Conservation (phyloP, 2,888 invertebrate species). For the Lycocerus yunnanus region DNA sequence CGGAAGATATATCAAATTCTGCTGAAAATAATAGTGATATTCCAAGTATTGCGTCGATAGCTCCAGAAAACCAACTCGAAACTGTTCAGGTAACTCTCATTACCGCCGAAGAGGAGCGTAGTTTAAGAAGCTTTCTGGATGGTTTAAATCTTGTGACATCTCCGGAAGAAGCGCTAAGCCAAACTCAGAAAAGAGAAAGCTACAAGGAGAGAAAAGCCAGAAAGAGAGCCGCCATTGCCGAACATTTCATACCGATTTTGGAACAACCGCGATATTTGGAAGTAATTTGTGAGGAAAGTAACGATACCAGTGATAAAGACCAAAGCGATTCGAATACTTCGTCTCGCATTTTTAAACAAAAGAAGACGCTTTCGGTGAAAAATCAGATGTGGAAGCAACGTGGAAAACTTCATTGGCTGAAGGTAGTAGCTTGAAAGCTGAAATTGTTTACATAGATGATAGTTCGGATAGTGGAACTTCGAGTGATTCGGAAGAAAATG, state of each 20-base stretch:
- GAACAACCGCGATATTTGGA: slow-evolving; percentile 72
- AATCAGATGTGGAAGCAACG: slow-evolving; percentile 31
- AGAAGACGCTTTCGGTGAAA: slow-evolving; percentile 54
- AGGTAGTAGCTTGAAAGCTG: slow-evolving; percentile 42
- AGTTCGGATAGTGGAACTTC: slow-evolving; percentile 61
- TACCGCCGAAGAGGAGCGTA: slow-evolving; percentile 63
- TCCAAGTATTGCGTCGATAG: slow-evolving; percentile 56
- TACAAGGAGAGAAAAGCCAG: slow-evolving; percentile 57
- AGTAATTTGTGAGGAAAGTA: slow-evolving; percentile 78
- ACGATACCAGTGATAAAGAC: slow-evolving; percentile 64
- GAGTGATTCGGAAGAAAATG: slow-evolving; percentile 57
- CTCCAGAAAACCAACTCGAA: slow-evolving; percentile 49
- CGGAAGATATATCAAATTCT: slow-evolving; percentile 55
- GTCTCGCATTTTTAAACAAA: slow-evolving; percentile 54
- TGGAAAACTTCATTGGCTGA: slow-evolving; percentile 20
- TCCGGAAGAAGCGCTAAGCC: slow-evolving; percentile 51
- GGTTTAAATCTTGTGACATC: slow-evolving; percentile 62
- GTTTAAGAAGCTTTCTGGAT: slow-evolving; percentile 61
- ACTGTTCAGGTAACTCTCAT: slow-evolving; percentile 46
- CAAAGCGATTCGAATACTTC: slow-evolving; percentile 43
- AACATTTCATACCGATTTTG: slow-evolving; percentile 62
- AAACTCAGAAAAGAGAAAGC: slow-evolving; percentile 34
- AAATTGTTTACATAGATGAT: slow-evolving; percentile 71
- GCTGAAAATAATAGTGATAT: slow-evolving; percentile 56
- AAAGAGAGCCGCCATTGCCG: slow-evolving; percentile 61